Evolutionary conservation across 30 jellyfish, hydroid and myxozoan species (phyloP).

Genomic region (Morbakka virulenta): DNA sequence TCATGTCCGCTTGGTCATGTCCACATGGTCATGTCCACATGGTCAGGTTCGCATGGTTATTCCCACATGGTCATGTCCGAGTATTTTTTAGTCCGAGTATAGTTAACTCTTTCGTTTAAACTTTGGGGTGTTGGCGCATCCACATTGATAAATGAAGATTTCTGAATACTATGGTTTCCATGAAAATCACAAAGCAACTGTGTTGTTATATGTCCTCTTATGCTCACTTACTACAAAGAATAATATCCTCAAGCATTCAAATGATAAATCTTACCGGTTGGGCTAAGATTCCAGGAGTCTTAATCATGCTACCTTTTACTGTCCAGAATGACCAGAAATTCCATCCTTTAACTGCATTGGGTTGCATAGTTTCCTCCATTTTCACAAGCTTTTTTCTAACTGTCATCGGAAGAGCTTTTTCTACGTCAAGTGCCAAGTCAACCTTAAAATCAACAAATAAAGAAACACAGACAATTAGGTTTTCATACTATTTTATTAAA

Average conservation of each 20-base stretch:
- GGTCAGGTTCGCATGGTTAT: too few relatives aligned
- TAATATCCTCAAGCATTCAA: not conserved
- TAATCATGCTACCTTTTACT: conserved; percentile 34
- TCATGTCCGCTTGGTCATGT: too few relatives aligned
- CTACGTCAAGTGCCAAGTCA: conserved; percentile 93
- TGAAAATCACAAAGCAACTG: too few relatives aligned
- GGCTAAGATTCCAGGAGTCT: conserved; percentile 20
- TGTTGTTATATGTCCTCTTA: too few relatives aligned
- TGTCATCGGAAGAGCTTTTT: conserved; percentile 83
- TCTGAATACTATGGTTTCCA: too few relatives aligned
- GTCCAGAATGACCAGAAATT: conserved; percentile 98
- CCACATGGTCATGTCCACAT: too few relatives aligned
- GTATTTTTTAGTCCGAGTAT: too few relatives aligned
- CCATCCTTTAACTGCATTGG: conserved; percentile 85
- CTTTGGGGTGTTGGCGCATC: too few relatives aligned
- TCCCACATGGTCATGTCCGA: too few relatives aligned
- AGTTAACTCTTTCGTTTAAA: not conserved
- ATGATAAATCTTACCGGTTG: conserved; percentile 36
- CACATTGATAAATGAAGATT: too few relatives aligned
- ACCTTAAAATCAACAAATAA: conserved; percentile 39
- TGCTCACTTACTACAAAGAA: too few relatives aligned
- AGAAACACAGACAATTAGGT: not conserved
- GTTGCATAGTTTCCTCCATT: conserved; percentile 80
- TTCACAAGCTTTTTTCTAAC: conserved; percentile 68
- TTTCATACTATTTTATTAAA: not conserved